These are phyloP conservation scores for Dasypogon diadema DNA, from an alignment of 2,888 invertebrate genomes.

Conservation along the genomic window DNA sequence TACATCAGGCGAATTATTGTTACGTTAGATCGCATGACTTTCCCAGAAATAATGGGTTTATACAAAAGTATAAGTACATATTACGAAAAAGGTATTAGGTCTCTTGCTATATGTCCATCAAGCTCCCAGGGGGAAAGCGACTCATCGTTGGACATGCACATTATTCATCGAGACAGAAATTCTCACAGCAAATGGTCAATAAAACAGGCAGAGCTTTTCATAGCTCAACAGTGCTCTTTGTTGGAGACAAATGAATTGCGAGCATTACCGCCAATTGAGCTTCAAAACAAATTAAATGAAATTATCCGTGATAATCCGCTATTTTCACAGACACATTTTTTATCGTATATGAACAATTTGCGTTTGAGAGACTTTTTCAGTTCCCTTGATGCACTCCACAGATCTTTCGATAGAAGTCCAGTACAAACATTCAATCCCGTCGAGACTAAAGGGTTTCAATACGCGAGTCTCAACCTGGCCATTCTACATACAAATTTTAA, in stretches of 20 bases:
- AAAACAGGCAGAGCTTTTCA: constrained; percentile 89
- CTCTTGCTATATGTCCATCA: constrained; percentile 52
- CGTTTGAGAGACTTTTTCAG: constrained; percentile 84
- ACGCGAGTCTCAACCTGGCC: constrained; percentile 91
- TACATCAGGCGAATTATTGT: constrained; percentile 85
- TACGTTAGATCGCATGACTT: constrained; percentile 85
- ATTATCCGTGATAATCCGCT: constrained; percentile 67
- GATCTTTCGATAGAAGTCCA: constrained; percentile 83
- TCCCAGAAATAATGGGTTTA: constrained; percentile 83
- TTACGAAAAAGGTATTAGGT: constrained; percentile 71
- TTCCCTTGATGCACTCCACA: constrained; percentile 63
- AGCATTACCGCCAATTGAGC: constrained; percentile 80
- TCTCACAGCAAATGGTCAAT: constrained; percentile 82
- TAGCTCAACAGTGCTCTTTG: constrained; percentile 86
- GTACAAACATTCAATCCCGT: constrained; percentile 69
- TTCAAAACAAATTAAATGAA: constrained; percentile 74
- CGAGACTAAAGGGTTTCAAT: constrained; percentile 76
- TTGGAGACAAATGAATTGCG: constrained; percentile 85
- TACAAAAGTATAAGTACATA: constrained; percentile 80
- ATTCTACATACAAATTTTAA: constrained; percentile 86
- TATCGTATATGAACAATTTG: constrained; percentile 90
- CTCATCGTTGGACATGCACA: constrained; percentile 58
- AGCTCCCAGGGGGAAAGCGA: constrained; percentile 53
- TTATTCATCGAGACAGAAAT: constrained; percentile 60
- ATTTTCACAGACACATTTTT: constrained; percentile 75